Percentiles rank a stretch among this genome's conserved stretches.
Conservation (phyloP, 2,113 vertebrate genomes). For the Notarius quadriscutis region DNA sequence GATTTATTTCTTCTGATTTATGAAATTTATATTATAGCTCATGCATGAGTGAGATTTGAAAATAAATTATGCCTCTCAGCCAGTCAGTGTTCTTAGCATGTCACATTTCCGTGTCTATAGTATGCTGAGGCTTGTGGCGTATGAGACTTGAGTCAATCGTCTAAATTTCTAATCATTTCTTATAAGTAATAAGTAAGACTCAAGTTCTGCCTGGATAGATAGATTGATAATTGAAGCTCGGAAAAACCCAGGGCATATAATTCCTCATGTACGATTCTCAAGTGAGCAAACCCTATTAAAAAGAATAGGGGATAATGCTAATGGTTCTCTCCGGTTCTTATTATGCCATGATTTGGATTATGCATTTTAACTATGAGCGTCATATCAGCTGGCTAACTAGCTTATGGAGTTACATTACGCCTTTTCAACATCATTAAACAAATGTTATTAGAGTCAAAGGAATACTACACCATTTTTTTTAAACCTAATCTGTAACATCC, state of each 20-base stretch:
- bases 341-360: too few relatives aligned
- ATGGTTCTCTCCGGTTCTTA: too few relatives aligned
- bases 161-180: neutral
- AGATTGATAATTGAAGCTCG: neutral
- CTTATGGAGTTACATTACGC: neutral
- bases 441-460: neutral
- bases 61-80: neutral
- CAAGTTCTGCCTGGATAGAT: too few relatives aligned
- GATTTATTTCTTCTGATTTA: neutral
- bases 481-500: neutral
- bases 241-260: neutral
- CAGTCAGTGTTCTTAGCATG: neutral
- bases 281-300: neutral
- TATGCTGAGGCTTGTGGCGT: neutral
- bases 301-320: too few relatives aligned
- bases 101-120: neutral
- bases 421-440: neutral
- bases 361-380: too few relatives aligned
- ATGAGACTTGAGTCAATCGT: neutral
- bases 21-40: neutral
- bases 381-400: neutral
- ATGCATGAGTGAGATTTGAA: neutral
- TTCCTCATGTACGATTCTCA: neutral
- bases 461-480: neutral
- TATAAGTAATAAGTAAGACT: neutral